Evolutionary conservation across 2,797 vertebrate species (phyloP).

Genomic region (Crax fasciolata): DNA sequence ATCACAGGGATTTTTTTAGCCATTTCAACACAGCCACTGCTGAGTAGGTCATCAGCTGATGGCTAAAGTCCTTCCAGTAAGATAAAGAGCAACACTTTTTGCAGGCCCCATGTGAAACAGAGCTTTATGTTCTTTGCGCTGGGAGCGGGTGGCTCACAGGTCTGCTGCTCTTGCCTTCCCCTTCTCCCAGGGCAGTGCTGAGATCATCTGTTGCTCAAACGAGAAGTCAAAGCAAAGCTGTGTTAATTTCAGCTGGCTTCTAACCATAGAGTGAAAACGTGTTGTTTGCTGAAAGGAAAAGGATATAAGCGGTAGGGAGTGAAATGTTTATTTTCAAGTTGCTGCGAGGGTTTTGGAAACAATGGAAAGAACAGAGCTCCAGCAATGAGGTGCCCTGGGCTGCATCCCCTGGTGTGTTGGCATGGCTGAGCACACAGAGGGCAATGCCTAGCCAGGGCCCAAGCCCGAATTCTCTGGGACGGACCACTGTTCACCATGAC

Average conservation of each 20-base stretch:
- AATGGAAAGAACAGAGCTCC: slow-evolving; percentile 43
- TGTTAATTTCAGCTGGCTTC: slow-evolving; percentile 53
- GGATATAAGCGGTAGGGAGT: slow-evolving; percentile 50
- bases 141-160: slow-evolving; percentile 14
- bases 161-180: background rate
- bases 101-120: background rate
- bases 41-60: background rate
- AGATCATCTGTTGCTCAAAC: slow-evolving; percentile 25
- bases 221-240: slow-evolving; percentile 54
- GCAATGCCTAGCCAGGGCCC: background rate
- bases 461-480: background rate
- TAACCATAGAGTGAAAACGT: slow-evolving; percentile 1
- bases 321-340: slow-evolving; percentile 63
- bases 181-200: slow-evolving; percentile 10
- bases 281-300: slow-evolving; percentile 50
- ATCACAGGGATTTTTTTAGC: slow-evolving; percentile 26
- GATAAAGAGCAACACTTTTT: background rate
- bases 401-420: background rate
- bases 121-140: background rate
- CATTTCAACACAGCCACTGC: slow-evolving; percentile 10
- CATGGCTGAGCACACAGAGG: background rate
- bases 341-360: slow-evolving; percentile 46
- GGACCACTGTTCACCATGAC: background rate
- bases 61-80: background rate
- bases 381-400: background rate